phyloP scores from a whole-genome alignment of 2,797 vertebrate genomes.

The Tamandua tetradactyla region DNA sequence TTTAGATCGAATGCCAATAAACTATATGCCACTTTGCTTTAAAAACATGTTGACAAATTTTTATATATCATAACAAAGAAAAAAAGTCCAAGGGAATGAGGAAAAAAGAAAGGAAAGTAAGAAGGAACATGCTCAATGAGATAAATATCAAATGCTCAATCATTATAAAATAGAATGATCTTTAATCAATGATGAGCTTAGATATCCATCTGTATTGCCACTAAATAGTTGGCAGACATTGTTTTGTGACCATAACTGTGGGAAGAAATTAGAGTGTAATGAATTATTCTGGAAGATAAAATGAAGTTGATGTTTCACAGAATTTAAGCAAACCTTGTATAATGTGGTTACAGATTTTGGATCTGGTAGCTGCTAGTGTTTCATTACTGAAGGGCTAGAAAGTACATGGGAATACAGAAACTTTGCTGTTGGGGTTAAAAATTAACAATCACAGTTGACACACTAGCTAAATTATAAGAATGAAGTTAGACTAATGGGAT shows the following conservation, averaged over 20 bases:
- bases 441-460: background rate
- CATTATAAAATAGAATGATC: background rate
- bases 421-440: background rate
- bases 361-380: background rate
- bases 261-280: background rate
- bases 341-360: background rate
- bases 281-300: background rate
- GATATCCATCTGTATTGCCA: background rate
- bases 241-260: background rate
- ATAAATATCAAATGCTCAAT: background rate
- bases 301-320: background rate
- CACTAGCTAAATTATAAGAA: background rate
- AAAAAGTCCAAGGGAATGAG: background rate
- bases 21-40: conserved; percentile 75
- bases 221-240: background rate
- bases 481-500: background rate
- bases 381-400: background rate
- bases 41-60: conserved; percentile 78
- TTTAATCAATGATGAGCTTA: conserved; percentile 63
- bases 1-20: conserved; percentile 78
- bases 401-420: background rate
- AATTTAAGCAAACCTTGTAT: background rate
- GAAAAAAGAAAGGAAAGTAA: background rate
- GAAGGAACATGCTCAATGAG: background rate
- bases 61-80: conserved; percentile 48